Conservation (phyloP, 2,888 invertebrate species). For the Pecten maximus region DNA sequence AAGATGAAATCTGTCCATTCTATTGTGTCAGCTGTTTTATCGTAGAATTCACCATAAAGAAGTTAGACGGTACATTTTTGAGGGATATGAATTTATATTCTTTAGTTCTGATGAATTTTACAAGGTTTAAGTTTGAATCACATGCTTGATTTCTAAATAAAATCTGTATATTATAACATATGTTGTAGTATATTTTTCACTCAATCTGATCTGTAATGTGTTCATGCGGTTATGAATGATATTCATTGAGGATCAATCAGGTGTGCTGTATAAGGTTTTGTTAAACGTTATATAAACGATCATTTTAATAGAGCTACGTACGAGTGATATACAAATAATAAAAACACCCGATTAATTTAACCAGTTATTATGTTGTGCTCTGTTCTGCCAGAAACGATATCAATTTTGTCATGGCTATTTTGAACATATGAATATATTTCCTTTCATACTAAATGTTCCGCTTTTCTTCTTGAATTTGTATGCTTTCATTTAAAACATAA, state of each 20-base stretch:
- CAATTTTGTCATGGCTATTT: not conserved
- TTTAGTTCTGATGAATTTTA: too few species aligned
- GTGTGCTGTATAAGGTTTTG: not conserved
- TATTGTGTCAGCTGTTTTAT: too few species aligned
- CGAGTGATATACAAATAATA: not conserved
- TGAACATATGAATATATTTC: not conserved
- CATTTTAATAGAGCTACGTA: not conserved
- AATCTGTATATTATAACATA: too few species aligned
- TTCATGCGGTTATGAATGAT: not conserved
- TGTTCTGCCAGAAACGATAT: not conserved
- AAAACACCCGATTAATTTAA: slow-evolving; percentile 18
- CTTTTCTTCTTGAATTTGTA: not conserved
- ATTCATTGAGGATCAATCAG: not conserved
- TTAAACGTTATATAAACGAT: not conserved
- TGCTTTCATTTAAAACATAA: not conserved
- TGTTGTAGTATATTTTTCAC: too few species aligned
- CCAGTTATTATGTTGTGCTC: not conserved
- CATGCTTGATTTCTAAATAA: too few species aligned
- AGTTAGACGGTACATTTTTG: too few species aligned
- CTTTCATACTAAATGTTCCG: not conserved
- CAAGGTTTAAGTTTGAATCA: too few species aligned
- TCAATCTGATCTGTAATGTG: not conserved
- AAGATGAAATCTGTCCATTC: too few species aligned
- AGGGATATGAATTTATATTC: too few species aligned
- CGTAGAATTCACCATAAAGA: too few species aligned